Conservation (phyloP, 2,113 vertebrate genomes). For the Cephalopholis sonnerati region DNA sequence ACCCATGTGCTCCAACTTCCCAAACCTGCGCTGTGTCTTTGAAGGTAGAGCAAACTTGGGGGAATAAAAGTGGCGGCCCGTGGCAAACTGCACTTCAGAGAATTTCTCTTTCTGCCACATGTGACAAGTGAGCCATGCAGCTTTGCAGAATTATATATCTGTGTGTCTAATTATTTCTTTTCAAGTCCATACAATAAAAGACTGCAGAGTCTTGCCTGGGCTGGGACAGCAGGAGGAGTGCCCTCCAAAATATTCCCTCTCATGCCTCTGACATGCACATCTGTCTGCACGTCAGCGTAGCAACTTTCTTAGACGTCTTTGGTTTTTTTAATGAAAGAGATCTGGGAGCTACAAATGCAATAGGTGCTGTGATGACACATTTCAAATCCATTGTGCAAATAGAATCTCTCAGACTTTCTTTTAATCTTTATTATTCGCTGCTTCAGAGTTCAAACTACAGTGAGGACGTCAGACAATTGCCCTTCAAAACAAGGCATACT, state of each 20-base stretch:
- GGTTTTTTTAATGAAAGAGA: constrained; percentile 79
- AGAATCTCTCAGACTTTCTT: constrained; percentile 62
- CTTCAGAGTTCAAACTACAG: constrained; percentile 57
- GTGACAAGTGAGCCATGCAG: constrained; percentile 80
- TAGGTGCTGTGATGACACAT: constrained; percentile 70
- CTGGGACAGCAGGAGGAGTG: constrained; percentile 75
- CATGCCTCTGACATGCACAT: constrained; percentile 80
- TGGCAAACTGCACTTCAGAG: constrained; percentile 81
- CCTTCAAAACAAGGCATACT: constrained; percentile 40
- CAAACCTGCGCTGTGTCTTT: constrained; percentile 61
- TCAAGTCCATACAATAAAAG: constrained; percentile 82
- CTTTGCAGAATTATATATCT: constrained; percentile 80
- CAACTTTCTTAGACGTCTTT: constrained; percentile 71
- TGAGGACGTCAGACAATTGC: constrained; percentile 58
- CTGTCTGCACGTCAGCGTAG: constrained; percentile 81
- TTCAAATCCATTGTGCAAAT: constrained; percentile 70
- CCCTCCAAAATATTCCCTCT: constrained; percentile 78
- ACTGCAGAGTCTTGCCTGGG: constrained; percentile 61
- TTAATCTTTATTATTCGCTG: constrained; percentile 67
- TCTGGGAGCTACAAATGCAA: constrained; percentile 61
- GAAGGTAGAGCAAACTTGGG: constrained; percentile 80
- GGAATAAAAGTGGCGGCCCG: constrained; percentile 77
- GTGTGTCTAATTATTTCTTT: constrained; percentile 87
- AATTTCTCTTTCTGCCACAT: constrained; percentile 71
- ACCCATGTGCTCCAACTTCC: constrained; percentile 53